A percentile compares a stretch with the other conserved stretches of the same genome.
phyloP scores from a whole-genome alignment of 2,113 vertebrate species.

The Megaptera novaeangliae region DNA sequence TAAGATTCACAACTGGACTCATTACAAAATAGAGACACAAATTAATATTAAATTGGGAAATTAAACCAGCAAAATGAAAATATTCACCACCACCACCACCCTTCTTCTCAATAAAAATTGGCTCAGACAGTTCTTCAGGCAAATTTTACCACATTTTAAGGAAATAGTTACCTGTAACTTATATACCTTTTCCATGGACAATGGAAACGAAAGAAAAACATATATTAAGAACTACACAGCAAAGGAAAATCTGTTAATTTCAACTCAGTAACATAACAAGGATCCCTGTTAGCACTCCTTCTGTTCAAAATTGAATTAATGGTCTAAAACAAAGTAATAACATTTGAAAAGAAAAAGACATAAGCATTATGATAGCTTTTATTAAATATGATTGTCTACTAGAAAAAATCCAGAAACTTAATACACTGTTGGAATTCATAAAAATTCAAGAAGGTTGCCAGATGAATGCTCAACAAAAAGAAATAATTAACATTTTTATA shows the following conservation, averaged over 20 bases:
- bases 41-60: background rate
- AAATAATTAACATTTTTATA: background rate
- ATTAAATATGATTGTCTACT: background rate
- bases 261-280: background rate
- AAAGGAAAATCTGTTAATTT: background rate
- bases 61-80: background rate
- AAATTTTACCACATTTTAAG: background rate
- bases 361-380: background rate
- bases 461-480: background rate
- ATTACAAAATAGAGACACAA: background rate
- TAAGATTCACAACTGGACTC: background rate
- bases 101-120: background rate
- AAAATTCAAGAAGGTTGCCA: background rate
- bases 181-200: background rate
- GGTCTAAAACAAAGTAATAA: background rate
- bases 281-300: background rate
- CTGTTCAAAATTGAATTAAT: background rate
- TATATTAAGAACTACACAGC: background rate
- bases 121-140: background rate
- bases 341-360: background rate
- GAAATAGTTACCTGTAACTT: background rate
- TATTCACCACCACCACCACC: background rate
- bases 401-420: background rate
- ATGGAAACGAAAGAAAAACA: background rate
- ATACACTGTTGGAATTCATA: background rate